Evolutionary conservation across 2,888 invertebrate species (phyloP).

Genomic region (Agrilus cyanescens): DNA sequence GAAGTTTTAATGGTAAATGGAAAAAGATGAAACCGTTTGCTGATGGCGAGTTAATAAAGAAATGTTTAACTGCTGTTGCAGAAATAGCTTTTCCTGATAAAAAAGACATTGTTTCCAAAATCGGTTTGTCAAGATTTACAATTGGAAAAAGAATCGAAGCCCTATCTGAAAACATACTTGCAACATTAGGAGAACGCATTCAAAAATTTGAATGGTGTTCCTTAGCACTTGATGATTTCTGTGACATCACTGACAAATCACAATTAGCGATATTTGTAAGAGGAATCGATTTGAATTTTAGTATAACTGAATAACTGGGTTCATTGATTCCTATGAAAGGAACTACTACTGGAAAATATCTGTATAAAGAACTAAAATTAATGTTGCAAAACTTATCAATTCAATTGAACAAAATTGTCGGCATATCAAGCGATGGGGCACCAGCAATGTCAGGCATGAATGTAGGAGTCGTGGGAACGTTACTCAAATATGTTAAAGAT

Average conservation of each 20-base stretch:
- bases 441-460: conserved; percentile 16
- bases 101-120: conserved; percentile 13
- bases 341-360: conserved; percentile 4
- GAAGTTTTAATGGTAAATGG: too few species aligned
- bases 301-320: conserved; percentile 5
- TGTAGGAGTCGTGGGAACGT: conserved; percentile 14
- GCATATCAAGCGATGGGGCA: conserved; percentile 16
- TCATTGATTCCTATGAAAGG: conserved; percentile 5
- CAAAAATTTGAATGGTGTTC: conserved; percentile 9
- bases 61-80: too few species aligned
- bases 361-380: conserved; percentile 5
- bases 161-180: conserved; percentile 8
- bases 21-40: too few species aligned
- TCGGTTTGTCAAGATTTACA: conserved; percentile 16
- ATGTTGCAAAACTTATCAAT: conserved; percentile 11
- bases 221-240: conserved; percentile 10
- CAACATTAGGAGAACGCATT: conserved; percentile 9
- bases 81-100: neutral
- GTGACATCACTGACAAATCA: conserved; percentile 10
- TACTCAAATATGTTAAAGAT: conserved; percentile 11
- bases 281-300: conserved; percentile 3
- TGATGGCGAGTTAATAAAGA: too few species aligned
- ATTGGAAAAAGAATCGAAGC: conserved; percentile 9
- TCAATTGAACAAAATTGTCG: conserved; percentile 13
- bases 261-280: conserved; percentile 7